These are phyloP conservation scores for Mesitornis unicolor DNA, from an alignment of 2,113 vertebrate species.

Conservation along the genomic window DNA sequence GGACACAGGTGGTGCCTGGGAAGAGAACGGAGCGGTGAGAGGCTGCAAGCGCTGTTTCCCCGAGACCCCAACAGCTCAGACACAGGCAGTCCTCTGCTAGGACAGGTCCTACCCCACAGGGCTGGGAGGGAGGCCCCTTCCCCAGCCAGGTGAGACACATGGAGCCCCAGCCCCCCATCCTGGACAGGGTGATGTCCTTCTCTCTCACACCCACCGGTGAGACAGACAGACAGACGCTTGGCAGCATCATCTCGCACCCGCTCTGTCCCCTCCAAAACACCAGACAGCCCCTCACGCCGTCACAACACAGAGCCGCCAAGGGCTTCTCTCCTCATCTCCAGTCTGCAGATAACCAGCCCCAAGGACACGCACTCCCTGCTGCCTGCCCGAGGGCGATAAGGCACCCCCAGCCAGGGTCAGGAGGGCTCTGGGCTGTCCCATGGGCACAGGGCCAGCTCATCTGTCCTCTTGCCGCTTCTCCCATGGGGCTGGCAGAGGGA, in stretches of 20 bases:
- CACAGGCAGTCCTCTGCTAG: not conserved
- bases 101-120: not conserved
- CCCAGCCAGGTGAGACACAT: not conserved
- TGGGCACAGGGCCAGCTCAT: accelerated
- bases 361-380: not conserved
- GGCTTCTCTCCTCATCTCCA: not conserved
- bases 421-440: not conserved
- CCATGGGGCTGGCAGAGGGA: not conserved
- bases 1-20: conserved; percentile 85
- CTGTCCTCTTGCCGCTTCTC: not conserved
- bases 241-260: accelerated
- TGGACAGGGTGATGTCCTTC: not conserved
- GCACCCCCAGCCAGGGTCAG: not conserved
- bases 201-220: accelerated
- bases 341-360: not conserved
- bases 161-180: not conserved
- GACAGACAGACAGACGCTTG: not conserved
- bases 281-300: not conserved
- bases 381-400: accelerated
- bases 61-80: not conserved
- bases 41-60: not conserved
- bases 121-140: not conserved
- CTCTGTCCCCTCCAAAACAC: not conserved
- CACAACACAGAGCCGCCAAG: not conserved
- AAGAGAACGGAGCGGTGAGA: not conserved